Conservation (phyloP, 2,797 vertebrate genomes). For the Sarcoramphus papa region DNA sequence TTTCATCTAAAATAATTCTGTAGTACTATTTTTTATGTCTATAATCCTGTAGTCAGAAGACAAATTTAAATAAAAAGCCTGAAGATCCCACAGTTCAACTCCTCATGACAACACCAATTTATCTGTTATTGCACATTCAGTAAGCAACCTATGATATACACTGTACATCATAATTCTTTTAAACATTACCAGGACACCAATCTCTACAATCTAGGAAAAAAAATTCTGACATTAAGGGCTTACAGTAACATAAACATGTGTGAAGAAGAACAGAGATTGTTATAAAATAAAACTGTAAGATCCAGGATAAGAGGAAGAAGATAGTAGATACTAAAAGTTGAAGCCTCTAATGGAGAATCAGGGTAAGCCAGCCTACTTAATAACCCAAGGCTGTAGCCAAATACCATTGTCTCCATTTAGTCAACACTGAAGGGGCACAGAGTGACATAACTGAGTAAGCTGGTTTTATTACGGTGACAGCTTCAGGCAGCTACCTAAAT, state of each 20-base stretch:
- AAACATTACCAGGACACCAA: background rate
- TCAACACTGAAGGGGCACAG: background rate
- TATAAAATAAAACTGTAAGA: background rate
- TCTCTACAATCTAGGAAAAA: background rate
- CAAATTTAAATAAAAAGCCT: background rate
- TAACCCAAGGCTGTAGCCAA: background rate
- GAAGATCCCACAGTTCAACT: background rate
- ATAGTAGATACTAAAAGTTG: background rate
- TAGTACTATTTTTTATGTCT: background rate
- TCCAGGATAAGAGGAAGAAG: background rate
- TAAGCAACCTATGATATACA: background rate
- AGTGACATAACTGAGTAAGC: background rate
- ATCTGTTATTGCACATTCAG: background rate
- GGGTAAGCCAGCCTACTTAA: background rate
- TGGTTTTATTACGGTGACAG: background rate
- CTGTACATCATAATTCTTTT: background rate
- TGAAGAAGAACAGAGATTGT: background rate
- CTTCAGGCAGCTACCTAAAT: background rate
- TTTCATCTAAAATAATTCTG: background rate
- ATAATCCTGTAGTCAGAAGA: background rate
- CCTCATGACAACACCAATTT: background rate
- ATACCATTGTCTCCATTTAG: background rate
- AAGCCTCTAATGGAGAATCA: background rate
- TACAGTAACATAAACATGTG: background rate
- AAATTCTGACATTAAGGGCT: background rate